phyloP scores from a whole-genome alignment of 1,140 invertebrate species.

The Nymphalis io region DNA sequence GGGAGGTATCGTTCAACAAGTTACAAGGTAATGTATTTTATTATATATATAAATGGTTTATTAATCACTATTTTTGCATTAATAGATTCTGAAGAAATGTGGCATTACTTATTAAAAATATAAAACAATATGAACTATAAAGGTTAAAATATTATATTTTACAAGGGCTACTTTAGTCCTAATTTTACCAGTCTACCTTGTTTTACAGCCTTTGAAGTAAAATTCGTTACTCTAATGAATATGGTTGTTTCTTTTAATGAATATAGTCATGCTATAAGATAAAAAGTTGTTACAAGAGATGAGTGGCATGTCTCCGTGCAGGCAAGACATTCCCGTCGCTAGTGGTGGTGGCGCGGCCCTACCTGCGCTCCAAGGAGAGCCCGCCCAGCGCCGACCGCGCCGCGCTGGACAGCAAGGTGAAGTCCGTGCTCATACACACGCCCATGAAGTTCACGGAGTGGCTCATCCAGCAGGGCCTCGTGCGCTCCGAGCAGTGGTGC shows the following conservation, averaged over 20 bases:
- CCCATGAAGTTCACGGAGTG: constrained; percentile 93
- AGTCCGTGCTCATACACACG: constrained; percentile 88
- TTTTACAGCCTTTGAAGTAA: too few species aligned
- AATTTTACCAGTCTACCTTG: too few species aligned
- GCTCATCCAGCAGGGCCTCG: constrained; percentile 91
- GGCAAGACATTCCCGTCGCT: constrained; percentile 91
- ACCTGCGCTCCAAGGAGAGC: constrained; percentile 85
- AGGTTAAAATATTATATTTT: too few species aligned
- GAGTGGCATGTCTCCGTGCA: constrained; percentile 35
- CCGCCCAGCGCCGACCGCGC: constrained; percentile 78
- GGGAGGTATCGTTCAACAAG: constrained; percentile 88
- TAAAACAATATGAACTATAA: too few species aligned
- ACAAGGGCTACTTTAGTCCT: too few species aligned
- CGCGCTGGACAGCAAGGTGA: constrained; percentile 87
- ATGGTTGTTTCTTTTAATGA: too few species aligned
- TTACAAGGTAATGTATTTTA: constrained; percentile 81
- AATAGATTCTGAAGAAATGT: too few species aligned
- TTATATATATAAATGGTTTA: constrained; percentile 7
- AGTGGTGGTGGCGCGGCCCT: constrained; percentile 89
- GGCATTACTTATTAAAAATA: too few species aligned
- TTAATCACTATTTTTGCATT: too few species aligned
- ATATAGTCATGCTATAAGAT: too few species aligned
- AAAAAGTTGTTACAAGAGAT: too few species aligned
- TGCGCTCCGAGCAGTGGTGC: constrained; percentile 89
- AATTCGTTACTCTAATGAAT: too few species aligned